A percentile compares a stretch with the other conserved stretches of the same genome.
These are phyloP conservation scores for Conus betulinus DNA, from an alignment of 1,140 invertebrate species.

Conservation along the genomic window DNA sequence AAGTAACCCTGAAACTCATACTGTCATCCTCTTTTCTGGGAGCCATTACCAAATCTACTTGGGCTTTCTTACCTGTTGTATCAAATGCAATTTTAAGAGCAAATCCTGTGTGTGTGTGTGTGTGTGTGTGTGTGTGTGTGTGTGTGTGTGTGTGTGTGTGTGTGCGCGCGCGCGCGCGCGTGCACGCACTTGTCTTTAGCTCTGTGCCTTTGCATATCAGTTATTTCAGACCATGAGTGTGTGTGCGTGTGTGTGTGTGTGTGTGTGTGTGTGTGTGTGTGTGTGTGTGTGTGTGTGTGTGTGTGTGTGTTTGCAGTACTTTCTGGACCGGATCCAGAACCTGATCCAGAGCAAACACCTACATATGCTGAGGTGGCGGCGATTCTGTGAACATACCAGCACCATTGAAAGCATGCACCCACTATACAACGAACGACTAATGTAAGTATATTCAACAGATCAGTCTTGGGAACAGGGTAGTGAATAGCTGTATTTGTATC, in stretches of 20 bases:
- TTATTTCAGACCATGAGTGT: background rate
- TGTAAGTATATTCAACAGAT: constrained; percentile 50
- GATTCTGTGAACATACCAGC: constrained; percentile 72
- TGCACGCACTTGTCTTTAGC: background rate
- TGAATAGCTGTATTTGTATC: no score
- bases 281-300: background rate
- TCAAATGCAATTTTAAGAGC: no score
- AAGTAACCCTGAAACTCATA: no score
- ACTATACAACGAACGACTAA: constrained; percentile 66
- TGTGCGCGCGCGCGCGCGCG: no score
- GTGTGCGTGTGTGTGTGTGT: background rate
- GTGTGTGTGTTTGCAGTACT: constrained; percentile 63
- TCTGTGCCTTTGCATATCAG: background rate
- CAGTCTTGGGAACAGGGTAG: no score
- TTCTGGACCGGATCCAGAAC: constrained; percentile 69
- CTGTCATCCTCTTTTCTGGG: no score
- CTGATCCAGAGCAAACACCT: constrained; percentile 71
- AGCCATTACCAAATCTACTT: no score
- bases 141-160: background rate
- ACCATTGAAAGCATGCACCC: constrained; percentile 72
- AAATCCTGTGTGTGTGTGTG: background rate
- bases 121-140: background rate
- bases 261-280: background rate
- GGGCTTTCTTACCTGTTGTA: no score
- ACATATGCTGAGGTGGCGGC: constrained; percentile 73